phyloP scores from a whole-genome alignment of 1,140 invertebrate genomes.

The Pissodes strobi region DNA sequence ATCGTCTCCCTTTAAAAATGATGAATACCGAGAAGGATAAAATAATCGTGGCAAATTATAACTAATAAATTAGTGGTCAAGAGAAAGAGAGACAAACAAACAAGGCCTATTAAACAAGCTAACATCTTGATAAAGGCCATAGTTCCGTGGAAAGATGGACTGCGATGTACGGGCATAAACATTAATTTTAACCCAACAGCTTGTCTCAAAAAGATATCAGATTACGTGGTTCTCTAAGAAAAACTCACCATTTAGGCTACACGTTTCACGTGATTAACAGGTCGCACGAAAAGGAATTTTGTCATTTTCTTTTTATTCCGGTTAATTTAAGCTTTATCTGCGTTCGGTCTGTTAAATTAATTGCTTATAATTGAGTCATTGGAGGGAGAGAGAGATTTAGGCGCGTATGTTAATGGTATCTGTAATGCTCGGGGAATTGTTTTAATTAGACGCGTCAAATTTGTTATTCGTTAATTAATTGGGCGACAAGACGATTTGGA shows the following conservation, averaged over 20 bases:
- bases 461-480: slow-evolving; percentile 10
- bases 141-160: slow-evolving; percentile 53
- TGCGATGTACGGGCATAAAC: slow-evolving; percentile 51
- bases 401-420: slow-evolving; percentile 1
- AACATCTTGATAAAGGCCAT: slow-evolving; percentile 55
- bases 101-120: slow-evolving; percentile 54
- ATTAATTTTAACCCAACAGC: slow-evolving; percentile 56
- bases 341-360: slow-evolving; percentile 15
- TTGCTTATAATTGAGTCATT: slow-evolving; percentile 22
- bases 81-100: slow-evolving; percentile 41
- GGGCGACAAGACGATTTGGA: no score
- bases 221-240: slow-evolving; percentile 52
- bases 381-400: not conserved
- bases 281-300: slow-evolving; percentile 19
- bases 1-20: no score
- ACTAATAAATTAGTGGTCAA: slow-evolving; percentile 29
- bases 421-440: slow-evolving; percentile 6
- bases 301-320: slow-evolving; percentile 16
- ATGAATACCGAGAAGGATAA: slow-evolving; percentile 22
- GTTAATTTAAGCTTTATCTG: slow-evolving; percentile 17
- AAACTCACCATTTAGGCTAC: slow-evolving; percentile 49
- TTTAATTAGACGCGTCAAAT: slow-evolving; percentile 12
- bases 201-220: slow-evolving; percentile 52
- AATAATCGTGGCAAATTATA: slow-evolving; percentile 34
- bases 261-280: slow-evolving; percentile 36